Base-by-base conservation (phyloP, 2,113 vertebrate species). In the Mesitornis unicolor region DNA sequence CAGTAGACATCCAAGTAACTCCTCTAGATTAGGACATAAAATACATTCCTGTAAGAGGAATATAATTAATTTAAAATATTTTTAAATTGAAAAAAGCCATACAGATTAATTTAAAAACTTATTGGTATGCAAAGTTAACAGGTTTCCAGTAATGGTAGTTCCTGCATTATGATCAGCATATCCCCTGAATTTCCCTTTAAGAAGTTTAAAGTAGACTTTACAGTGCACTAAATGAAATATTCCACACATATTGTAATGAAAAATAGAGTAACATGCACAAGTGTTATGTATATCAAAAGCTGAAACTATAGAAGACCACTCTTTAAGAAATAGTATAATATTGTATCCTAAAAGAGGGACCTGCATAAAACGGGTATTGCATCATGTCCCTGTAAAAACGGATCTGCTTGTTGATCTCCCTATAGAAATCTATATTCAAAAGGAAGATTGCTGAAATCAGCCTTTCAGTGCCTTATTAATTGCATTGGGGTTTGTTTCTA, bases 371-470 rank as follows among this genome's bases (percentile, higher is more conserved):
- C 7, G n/a, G 75, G 26, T 84, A 79, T 98, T 98, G 94, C 96
- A 95, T 98, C 98, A 98, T 97, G 77, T 93, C 79, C 70, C 90
- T 89, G 51, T 87, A 70, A 94, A 96, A 97, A 76, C 1, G 17
- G 78, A 85, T 78, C 87, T 82, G 45, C 84, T 95, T 75, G 74
- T 68, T 97, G 80, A 93, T 95, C 94, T 98, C 97, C 93, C 96
- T 69, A 13, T 95, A 96, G 98, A 95, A 97, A 97, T 89, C 47
- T 79, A 67, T 90, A 67, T 87, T 95, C 85, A 87, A 87, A 94
- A 95, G 90, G 96, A 96, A 79, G 36, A 26, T 43, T 90, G 83
- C 89, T 92, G 83, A 93, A 90, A 93, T 93, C 76, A 93, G 89
- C 94, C 35, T 81, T 93, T 86, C n/a, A 29, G 1, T 84, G 54